phyloP scores from a whole-genome alignment of 2,797 vertebrate species.

The Siniperca undulata region DNA sequence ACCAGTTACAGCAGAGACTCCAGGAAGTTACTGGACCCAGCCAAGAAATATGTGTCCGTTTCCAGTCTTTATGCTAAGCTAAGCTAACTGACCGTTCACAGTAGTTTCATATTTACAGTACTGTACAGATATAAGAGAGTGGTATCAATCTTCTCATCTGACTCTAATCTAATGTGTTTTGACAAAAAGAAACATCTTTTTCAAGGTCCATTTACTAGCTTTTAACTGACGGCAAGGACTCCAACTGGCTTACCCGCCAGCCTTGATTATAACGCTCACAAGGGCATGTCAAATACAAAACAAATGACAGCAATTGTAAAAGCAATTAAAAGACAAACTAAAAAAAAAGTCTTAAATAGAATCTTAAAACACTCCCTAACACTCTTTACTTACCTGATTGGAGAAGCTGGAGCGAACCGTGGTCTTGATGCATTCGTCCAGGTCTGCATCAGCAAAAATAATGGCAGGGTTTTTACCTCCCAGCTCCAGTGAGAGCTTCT shows the following conservation, averaged over 20 bases:
- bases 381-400: slow-evolving; percentile 85
- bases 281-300: neutral
- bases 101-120: neutral
- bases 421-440: slow-evolving; percentile 90
- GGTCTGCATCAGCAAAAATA: slow-evolving; percentile 92
- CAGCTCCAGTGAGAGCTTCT: slow-evolving; percentile 95
- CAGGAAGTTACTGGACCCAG: neutral
- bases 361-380: neutral
- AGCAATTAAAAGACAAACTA: neutral
- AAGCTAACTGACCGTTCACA: too few species aligned
- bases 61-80: too few species aligned
- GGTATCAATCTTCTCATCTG: too few species aligned
- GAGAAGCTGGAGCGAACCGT: slow-evolving; percentile 95
- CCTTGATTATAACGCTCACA: neutral
- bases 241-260: neutral
- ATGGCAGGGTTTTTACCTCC: slow-evolving; percentile 97
- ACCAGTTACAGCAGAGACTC: neutral
- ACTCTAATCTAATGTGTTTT: too few species aligned
- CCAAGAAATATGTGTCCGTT: too few species aligned
- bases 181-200: too few species aligned
- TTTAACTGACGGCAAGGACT: too few species aligned
- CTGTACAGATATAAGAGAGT: neutral
- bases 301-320: neutral
- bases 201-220: too few species aligned
- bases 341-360: neutral